Evolutionary conservation across 2,113 vertebrate genomes (phyloP).

Genomic region (Piaya cayana): DNA sequence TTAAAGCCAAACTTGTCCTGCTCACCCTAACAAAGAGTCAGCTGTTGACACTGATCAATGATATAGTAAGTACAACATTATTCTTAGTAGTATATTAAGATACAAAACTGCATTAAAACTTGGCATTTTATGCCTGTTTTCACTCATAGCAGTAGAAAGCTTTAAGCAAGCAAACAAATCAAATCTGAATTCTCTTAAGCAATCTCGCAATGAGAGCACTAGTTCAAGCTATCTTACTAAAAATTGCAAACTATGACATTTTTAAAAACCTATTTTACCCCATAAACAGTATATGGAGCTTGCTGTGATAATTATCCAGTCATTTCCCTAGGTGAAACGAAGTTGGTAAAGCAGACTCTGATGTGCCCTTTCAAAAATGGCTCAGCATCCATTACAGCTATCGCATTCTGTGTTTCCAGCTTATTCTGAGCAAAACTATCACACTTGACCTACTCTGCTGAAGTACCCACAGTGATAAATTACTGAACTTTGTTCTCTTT

Average conservation of each 20-base stretch:
- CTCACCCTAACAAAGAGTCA: not conserved
- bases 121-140: not conserved
- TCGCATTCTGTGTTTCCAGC: not conserved
- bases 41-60: not conserved
- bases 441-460: not conserved
- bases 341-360: not conserved
- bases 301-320: not conserved
- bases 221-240: not conserved
- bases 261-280: not conserved
- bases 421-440: not conserved
- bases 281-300: not conserved
- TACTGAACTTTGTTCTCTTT: not conserved
- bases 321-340: not conserved
- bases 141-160: not conserved
- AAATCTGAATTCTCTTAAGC: not conserved
- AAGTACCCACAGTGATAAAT: constrained; percentile 4
- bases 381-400: not conserved
- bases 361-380: constrained; percentile 25
- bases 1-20: not conserved
- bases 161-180: not conserved
- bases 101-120: not conserved
- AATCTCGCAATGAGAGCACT: not conserved
- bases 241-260: not conserved
- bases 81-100: not conserved
- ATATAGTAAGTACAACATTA: not conserved